phyloP scores from a whole-genome alignment of 2,797 vertebrate species.

The Bucorvus abyssinicus region DNA sequence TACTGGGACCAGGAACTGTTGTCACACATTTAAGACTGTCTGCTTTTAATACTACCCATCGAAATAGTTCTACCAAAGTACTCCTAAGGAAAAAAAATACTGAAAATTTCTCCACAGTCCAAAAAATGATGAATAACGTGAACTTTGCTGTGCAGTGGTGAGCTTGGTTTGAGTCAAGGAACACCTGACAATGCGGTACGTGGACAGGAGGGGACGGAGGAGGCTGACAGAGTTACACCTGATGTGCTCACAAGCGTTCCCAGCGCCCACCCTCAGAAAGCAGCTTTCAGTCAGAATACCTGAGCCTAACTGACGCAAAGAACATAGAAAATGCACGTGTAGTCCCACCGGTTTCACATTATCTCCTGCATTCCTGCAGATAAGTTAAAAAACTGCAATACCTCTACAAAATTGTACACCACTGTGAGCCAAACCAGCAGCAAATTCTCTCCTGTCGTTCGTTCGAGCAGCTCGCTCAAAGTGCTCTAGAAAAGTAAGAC shows the following conservation, averaged over 20 bases:
- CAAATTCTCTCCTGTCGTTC: constrained; percentile 12
- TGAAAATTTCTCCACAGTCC: neutral
- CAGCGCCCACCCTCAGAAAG: constrained; percentile 33
- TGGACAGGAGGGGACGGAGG: neutral
- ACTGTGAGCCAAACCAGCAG: constrained; percentile 48
- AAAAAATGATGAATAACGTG: neutral
- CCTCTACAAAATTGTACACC: constrained; percentile 33
- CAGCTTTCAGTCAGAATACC: constrained; percentile 68
- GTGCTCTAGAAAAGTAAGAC: constrained; percentile 41
- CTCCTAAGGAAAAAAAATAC: neutral
- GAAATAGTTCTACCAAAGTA: neutral
- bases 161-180: neutral
- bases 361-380: constrained; percentile 56
- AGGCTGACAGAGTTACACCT: neutral
- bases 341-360: constrained; percentile 53
- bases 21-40: neutral
- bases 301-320: constrained; percentile 66
- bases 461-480: constrained; percentile 8
- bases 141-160: neutral
- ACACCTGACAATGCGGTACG: neutral
- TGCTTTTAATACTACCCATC: neutral
- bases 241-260: neutral
- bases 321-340: neutral
- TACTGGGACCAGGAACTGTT: neutral
- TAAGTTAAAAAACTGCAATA: constrained; percentile 43